Conservation (phyloP, 2,888 invertebrate genomes). For the Galerucella calmariensis region DNA sequence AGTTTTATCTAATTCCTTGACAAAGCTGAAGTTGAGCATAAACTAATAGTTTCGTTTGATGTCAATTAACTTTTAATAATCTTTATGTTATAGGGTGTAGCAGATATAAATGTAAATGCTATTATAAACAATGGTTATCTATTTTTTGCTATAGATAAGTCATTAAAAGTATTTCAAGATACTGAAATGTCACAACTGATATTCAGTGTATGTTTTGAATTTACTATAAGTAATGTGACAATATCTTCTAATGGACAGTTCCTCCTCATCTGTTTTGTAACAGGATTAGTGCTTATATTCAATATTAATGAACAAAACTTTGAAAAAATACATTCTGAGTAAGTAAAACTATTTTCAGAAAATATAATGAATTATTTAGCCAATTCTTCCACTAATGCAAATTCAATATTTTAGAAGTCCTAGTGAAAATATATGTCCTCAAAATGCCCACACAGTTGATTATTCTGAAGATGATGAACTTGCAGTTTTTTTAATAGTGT, state of each 20-base stretch:
- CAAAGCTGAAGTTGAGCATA: too few species aligned
- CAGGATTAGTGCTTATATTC: conserved; percentile 42
- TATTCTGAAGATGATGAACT: conserved; percentile 22
- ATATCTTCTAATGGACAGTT: conserved; percentile 34
- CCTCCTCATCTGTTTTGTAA: conserved; percentile 42
- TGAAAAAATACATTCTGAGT: conserved; percentile 28
- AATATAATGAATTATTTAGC: too few species aligned
- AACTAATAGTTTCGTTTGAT: background rate
- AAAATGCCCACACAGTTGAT: conserved; percentile 15
- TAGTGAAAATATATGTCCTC: background rate
- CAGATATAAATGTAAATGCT: conserved; percentile 35
- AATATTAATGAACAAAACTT: conserved; percentile 26
- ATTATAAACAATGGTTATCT: conserved; percentile 37
- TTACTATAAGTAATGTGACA: conserved; percentile 40
- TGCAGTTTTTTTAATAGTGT: conserved; percentile 25
- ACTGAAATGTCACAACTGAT: conserved; percentile 36
- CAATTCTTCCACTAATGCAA: background rate
- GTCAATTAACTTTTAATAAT: background rate
- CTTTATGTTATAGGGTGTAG: conserved; percentile 33
- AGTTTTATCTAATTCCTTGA: too few species aligned
- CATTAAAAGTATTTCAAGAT: conserved; percentile 44
- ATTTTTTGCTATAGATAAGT: conserved; percentile 40
- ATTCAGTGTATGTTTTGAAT: conserved; percentile 41
- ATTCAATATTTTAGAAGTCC: conserved; percentile 24
- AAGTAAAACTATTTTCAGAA: conserved; percentile 27